Base-by-base conservation (phyloP, 2,797 vertebrate species). In the Lateolabrax maculatus region DNA sequence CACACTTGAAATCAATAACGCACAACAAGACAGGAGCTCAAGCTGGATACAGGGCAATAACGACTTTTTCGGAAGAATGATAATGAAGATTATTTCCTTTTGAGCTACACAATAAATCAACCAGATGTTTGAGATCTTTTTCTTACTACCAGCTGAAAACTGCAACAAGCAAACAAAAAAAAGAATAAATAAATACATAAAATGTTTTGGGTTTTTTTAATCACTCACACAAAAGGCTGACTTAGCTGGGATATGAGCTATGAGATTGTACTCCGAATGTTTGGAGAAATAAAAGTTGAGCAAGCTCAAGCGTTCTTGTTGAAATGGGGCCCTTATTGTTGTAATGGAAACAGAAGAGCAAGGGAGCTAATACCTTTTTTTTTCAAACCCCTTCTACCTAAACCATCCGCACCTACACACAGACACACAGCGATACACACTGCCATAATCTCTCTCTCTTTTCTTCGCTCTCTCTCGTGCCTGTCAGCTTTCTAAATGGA, bases 1-100 rank as follows among this genome's bases (percentile, higher is more conserved):
- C 29, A 34, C 41, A 46, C 56, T 55, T 52, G 25, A 62, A 70
- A 81, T 84, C 77, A 88, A 81, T 84, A 84, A 66, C 39, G 7
- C 18, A 41, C 68, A 78, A 53, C 39, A 79, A 52, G 34, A 58
- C 7, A 0, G 21, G 48, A 53, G 69, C 60, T 48, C 29, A 29
- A n/a, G 41, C 43, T 78, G 41, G 34, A 60, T 72, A 2, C 34
- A 23, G 5, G 19, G 39, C 43, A 53, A 18, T 56, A n/a, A 62
- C 44, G n/a, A 51, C 56, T 39, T 53, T 75, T 43, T 44, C 67
- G 61, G 49, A 60, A n/a, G 11, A 13, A 13, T 52, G 43, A 66
- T 12, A 57, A 55, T 3, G 4, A 66, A 41, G 57, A 71, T 66
- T 39, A 19, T 68, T 31, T 71, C 15, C 1, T 71, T 13, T 21